Percentiles rank a stretch among this genome's conserved stretches.
These are phyloP conservation scores for Ornithoptera alexandrae DNA, from an alignment of 2,888 invertebrate genomes.

Conservation along the genomic window DNA sequence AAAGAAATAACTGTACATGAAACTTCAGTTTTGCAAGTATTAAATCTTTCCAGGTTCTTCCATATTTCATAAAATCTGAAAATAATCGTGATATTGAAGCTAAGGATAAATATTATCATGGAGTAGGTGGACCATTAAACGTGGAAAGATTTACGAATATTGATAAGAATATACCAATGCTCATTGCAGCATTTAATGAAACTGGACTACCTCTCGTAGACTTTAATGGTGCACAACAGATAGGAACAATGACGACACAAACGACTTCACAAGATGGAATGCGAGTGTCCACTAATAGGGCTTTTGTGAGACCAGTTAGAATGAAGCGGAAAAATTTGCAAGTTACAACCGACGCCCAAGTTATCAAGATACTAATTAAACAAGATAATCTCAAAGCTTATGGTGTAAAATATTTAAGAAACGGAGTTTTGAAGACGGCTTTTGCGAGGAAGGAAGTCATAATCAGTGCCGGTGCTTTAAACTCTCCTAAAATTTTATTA, in stretches of 20 bases:
- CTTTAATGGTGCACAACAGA: conserved; percentile 75
- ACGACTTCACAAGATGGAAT: conserved; percentile 79
- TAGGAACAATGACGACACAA: conserved; percentile 82
- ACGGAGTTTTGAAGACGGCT: conserved; percentile 43
- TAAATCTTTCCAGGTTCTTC: conserved; percentile 73
- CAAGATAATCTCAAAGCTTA: conserved; percentile 45
- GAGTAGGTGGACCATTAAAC: conserved; percentile 78
- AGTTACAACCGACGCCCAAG: conserved; percentile 73
- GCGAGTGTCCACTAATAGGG: conserved; percentile 81
- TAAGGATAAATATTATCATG: conserved; percentile 76
- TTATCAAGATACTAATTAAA: conserved; percentile 79
- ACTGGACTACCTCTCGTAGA: conserved; percentile 79
- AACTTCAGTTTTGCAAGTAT: not conserved
- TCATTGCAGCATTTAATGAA: conserved; percentile 81
- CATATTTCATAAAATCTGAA: conserved; percentile 84
- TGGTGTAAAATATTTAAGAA: conserved; percentile 52
- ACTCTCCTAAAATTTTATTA: conserved; percentile 82
- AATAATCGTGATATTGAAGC: conserved; percentile 75
- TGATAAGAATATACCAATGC: conserved; percentile 75
- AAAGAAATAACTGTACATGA: not conserved
- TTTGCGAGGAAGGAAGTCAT: conserved; percentile 80
- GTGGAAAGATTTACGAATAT: conserved; percentile 81
- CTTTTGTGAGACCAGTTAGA: conserved; percentile 83
- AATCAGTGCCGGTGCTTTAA: conserved; percentile 79
- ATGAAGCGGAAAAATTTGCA: conserved; percentile 68